Conservation (phyloP, 2,888 invertebrate genomes). For the Pristionchus japonicus region DNA sequence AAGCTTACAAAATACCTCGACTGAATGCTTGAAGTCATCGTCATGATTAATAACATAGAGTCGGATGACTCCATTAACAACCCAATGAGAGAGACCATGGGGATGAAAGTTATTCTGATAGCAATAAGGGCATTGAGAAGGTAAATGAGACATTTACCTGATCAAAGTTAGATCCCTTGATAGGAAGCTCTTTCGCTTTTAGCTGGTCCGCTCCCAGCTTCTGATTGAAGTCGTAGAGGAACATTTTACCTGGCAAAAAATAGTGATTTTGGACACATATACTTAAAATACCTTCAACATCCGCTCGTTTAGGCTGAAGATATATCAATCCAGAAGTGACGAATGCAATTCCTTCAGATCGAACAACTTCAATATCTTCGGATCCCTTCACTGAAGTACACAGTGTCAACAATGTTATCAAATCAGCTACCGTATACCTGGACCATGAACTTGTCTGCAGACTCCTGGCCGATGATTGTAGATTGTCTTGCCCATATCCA, state of each 20-base stretch:
- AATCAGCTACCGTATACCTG: slow-evolving; percentile 10
- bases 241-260: slow-evolving; percentile 53
- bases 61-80: slow-evolving; percentile 53
- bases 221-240: slow-evolving; percentile 56
- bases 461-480: slow-evolving; percentile 46
- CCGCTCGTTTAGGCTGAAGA: slow-evolving; percentile 42
- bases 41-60: slow-evolving; percentile 58
- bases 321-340: slow-evolving; percentile 62
- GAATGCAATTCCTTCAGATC: slow-evolving; percentile 55
- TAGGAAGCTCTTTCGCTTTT: slow-evolving; percentile 35
- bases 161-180: slow-evolving; percentile 47
- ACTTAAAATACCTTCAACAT: slow-evolving; percentile 30
- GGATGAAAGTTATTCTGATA: slow-evolving; percentile 54
- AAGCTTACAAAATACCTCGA: slow-evolving; percentile 51
- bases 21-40: slow-evolving; percentile 56
- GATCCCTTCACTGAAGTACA: slow-evolving; percentile 59
- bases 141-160: background rate
- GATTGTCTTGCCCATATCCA: background rate
- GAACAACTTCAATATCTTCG: slow-evolving; percentile 61
- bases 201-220: background rate
- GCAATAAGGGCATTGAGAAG: background rate
- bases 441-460: slow-evolving; percentile 39
- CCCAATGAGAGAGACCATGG: slow-evolving; percentile 59
- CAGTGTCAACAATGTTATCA: no score
- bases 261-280: no score